phyloP scores from a whole-genome alignment of 2,888 invertebrate species.

The Ametastegia equiseti region DNA sequence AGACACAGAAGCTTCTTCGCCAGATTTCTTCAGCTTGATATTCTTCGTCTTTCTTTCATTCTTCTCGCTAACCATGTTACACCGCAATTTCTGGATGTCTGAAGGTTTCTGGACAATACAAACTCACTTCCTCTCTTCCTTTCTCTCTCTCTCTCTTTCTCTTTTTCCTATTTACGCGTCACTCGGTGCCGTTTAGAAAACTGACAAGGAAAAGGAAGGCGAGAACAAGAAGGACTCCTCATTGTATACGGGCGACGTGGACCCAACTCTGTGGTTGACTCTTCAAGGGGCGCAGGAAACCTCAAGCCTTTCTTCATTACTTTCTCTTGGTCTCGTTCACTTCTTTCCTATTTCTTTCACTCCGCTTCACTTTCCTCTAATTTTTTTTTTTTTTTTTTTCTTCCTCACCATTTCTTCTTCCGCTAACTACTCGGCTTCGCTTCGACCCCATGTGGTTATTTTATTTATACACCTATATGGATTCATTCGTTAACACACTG shows the following conservation, averaged over 20 bases:
- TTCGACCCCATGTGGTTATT: background rate
- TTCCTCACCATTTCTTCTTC: background rate
- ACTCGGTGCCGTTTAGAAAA: background rate
- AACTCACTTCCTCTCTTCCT: conserved; percentile 19
- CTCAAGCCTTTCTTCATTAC: conserved; percentile 19
- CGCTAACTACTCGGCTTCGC: background rate
- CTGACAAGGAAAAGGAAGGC: background rate
- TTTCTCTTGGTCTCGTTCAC: too few relatives aligned
- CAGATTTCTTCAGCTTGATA: background rate
- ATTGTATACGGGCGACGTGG: conserved; percentile 3
- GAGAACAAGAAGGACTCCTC: background rate
- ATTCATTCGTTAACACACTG: background rate
- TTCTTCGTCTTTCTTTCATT: too few relatives aligned
- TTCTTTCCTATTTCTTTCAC: background rate
- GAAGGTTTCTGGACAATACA: conserved; percentile 18
- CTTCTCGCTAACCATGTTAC: background rate
- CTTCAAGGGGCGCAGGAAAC: background rate
- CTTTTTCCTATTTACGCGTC: conserved; percentile 31
- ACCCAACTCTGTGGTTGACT: conserved; percentile 2
- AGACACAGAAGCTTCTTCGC: background rate
- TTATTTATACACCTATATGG: too few relatives aligned
- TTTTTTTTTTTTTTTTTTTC: conserved; percentile 25
- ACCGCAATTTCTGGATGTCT: background rate
- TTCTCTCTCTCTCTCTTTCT: conserved; percentile 12
- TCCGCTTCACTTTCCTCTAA: background rate